Evolutionary conservation across 2,797 vertebrate genomes (phyloP).

Genomic region (Channallabes apus): DNA sequence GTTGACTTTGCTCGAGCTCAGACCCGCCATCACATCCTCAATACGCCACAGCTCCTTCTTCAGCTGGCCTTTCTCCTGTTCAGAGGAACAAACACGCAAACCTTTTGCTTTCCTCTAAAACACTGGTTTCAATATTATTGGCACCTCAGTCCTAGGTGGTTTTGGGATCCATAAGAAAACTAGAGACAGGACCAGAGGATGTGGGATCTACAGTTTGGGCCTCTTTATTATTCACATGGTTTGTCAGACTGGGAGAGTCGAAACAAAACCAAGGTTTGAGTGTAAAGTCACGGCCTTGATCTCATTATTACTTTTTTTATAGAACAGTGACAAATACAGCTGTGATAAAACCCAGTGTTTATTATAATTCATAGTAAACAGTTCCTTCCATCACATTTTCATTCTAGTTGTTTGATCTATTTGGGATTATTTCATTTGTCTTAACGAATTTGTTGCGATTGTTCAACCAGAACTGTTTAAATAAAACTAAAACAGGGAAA

Average conservation of each 20-base stretch:
- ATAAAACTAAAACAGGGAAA: not conserved
- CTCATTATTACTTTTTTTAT: not conserved
- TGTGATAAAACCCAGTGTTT: not conserved
- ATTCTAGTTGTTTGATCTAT: too few species aligned
- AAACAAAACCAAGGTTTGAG: not conserved
- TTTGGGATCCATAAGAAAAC: not conserved
- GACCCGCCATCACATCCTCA: conserved; percentile 93
- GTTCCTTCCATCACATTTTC: not conserved
- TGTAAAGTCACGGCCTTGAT: not conserved
- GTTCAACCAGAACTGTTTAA: not conserved
- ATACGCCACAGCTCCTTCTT: conserved; percentile 97
- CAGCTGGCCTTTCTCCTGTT: conserved; percentile 90
- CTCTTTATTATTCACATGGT: not conserved
- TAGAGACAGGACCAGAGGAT: not conserved
- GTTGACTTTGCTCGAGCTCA: conserved; percentile 93
- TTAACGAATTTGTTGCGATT: too few species aligned
- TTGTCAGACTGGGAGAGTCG: not conserved
- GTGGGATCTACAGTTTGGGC: not conserved
- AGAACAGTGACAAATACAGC: not conserved
- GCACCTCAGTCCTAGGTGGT: not conserved
- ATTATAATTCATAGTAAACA: not conserved
- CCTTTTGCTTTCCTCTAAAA: not conserved
- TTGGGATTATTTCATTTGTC: too few species aligned
- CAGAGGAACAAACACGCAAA: conserved; percentile 9
- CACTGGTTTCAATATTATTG: not conserved